phyloP scores from a whole-genome alignment of 1,140 invertebrate species.

The Drosophila yakuba region DNA sequence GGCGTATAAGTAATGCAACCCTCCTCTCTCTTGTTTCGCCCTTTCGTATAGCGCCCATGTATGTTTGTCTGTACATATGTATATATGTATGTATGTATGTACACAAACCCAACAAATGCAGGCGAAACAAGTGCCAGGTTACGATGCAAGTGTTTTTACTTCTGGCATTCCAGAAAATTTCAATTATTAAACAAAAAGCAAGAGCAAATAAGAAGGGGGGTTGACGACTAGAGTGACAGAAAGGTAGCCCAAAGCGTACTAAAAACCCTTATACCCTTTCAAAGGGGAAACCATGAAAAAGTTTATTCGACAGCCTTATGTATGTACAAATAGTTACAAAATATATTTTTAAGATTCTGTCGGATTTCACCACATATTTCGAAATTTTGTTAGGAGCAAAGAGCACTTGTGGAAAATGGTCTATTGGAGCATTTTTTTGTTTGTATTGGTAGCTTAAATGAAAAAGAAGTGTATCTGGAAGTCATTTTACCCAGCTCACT shows the following conservation, averaged over 20 bases:
- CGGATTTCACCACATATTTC: too few species aligned
- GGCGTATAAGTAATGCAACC: constrained; percentile 55
- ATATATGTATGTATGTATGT: background rate
- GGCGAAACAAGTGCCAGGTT: constrained; percentile 28
- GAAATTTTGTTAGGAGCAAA: too few species aligned
- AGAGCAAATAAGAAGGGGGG: background rate
- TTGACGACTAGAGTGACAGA: background rate
- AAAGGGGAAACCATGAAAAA: background rate
- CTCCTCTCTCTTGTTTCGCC: constrained; percentile 13
- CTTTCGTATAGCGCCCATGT: background rate
- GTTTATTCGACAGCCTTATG: too few species aligned
- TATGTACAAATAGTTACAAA: too few species aligned
- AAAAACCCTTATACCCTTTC: constrained; percentile 8
- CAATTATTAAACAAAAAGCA: constrained; percentile 31
- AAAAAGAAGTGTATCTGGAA: background rate
- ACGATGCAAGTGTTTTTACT: constrained; percentile 38
- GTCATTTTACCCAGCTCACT: background rate
- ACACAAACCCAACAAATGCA: constrained; percentile 41
- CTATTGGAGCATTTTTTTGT: too few species aligned
- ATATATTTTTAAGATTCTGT: too few species aligned
- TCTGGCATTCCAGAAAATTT: constrained; percentile 36
- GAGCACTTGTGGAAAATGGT: too few species aligned
- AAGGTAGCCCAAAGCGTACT: background rate
- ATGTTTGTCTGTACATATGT: background rate
- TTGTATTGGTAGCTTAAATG: too few species aligned